Evolutionary conservation across 1,140 invertebrate genomes (phyloP).

Genomic region (Pararge aegeria): DNA sequence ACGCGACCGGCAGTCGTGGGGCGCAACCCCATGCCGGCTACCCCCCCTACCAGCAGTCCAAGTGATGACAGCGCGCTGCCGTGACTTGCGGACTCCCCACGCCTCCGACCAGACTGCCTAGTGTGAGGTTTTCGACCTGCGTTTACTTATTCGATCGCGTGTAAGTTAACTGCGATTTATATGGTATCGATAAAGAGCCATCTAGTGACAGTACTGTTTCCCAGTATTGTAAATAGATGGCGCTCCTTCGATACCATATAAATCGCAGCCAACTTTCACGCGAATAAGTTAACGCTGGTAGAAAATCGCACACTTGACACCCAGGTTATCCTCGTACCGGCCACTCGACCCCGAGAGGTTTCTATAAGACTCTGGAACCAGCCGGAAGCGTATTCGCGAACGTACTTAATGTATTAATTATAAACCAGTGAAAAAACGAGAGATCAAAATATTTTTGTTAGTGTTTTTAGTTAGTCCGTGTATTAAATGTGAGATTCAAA

Average conservation of each 20-base stretch:
- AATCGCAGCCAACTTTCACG: too few relatives aligned
- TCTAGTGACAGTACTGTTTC: too few relatives aligned
- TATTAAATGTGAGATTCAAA: slow-evolving; percentile 53
- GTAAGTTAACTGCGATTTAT: too few relatives aligned
- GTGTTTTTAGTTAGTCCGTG: slow-evolving; percentile 52
- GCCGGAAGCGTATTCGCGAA: slow-evolving; percentile 26
- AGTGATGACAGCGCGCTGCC: slow-evolving; percentile 49
- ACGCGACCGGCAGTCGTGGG: slow-evolving; percentile 91
- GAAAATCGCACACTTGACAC: too few relatives aligned
- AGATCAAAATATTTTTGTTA: slow-evolving; percentile 58
- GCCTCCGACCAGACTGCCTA: neutral
- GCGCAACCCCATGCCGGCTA: slow-evolving; percentile 67
- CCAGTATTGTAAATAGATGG: too few relatives aligned
- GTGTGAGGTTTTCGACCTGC: too few relatives aligned
- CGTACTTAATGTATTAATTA: slow-evolving; percentile 45
- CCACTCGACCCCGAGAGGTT: neutral
- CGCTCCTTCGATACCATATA: too few relatives aligned
- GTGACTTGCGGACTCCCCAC: neutral
- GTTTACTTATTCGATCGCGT: too few relatives aligned
- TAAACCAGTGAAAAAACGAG: slow-evolving; percentile 43
- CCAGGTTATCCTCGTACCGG: neutral
- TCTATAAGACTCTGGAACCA: slow-evolving; percentile 2
- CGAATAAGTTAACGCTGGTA: too few relatives aligned
- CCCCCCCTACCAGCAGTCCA: slow-evolving; percentile 68
- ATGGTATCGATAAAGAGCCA: too few relatives aligned